Conservation (phyloP, 1,140 invertebrate species). For the Achatina immaculata region DNA sequence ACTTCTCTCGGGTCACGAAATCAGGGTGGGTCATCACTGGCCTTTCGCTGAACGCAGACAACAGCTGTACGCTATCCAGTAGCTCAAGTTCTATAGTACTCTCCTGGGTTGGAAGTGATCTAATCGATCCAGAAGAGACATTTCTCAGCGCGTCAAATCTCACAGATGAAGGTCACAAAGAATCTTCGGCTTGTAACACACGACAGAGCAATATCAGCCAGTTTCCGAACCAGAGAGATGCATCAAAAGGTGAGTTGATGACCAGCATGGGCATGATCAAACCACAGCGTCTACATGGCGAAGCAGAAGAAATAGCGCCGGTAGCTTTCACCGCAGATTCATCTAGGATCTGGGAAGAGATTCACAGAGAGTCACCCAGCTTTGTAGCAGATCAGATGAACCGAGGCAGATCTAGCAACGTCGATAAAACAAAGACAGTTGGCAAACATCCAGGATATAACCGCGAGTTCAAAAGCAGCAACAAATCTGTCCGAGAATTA, state of each 20-base stretch:
- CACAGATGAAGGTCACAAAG: neutral
- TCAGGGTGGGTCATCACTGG: neutral
- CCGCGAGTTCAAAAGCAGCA: too few species aligned
- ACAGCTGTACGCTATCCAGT: neutral
- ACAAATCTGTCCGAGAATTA: too few species aligned
- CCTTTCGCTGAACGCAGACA: neutral
- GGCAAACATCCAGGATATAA: neutral
- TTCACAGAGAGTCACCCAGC: neutral
- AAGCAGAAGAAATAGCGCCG: neutral
- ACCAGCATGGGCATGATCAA: too few species aligned
- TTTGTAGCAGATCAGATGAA: too few species aligned
- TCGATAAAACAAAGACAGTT: neutral
- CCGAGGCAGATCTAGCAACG: too few species aligned
- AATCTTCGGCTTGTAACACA: neutral
- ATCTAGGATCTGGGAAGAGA: neutral
- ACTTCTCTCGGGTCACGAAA: neutral
- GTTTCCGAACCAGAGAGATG: too few species aligned
- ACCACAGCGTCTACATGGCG: neutral
- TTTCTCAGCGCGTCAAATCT: neutral
- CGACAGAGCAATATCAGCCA: too few species aligned
- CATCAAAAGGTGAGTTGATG: too few species aligned
- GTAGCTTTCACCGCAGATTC: neutral
- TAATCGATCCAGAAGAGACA: neutral
- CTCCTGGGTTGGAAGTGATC: neutral
- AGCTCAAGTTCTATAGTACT: conserved; percentile 19